Evolutionary conservation across 2,797 vertebrate genomes (phyloP), one percentile per base, ranked within the genome.

Genomic region (Thamnophis elegans): DNA sequence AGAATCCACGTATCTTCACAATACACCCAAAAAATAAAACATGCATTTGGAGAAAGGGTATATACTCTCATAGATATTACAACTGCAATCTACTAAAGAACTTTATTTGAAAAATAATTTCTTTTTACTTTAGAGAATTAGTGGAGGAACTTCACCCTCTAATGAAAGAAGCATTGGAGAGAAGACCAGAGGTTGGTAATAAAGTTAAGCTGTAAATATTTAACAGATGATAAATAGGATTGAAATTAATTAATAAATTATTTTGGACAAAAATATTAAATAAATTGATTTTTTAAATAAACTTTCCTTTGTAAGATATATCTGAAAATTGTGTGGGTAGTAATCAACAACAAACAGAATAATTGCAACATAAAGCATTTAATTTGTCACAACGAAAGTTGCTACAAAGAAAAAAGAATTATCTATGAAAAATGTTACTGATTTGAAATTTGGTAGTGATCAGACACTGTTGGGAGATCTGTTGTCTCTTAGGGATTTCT

Each of bases 91-190:
- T 28, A 13, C 58, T 59, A 59, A 58, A 89, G 12, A 26, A 73
- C 16, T 87, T 88, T 88, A 11, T 88, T 92, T 95, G n/a, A 91
- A 88, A 87, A 54, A 5, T 42, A 51, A 7, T 59, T 90, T 73
- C 56, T 42, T 2, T 6, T 59, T 28, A 62, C 89, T 92, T 92
- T 95, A 99, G 99, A 96, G 99, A 99, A 96, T 97, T 99, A 91
- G 98, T 99, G 89, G 99, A 99, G 97, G 99, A 99, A 96, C 98
- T 99, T 73, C 99, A 99, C 94, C 99, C 99, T 9, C 96, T 99
- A 62, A 99, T 99, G 99, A 99, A 99, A 96, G 99, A 99, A 97
- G 99, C 99, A 9, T 96, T 99, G 94, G 99, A 99, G 96, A 98
- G 99, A 96, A 98, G 99, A 97, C 99, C 99, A n/a, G 99, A 99